A percentile compares a stretch with the other conserved stretches of the same genome.
These are phyloP conservation scores for Abramis brama DNA, from an alignment of 2,113 vertebrate genomes.

Conservation along the genomic window DNA sequence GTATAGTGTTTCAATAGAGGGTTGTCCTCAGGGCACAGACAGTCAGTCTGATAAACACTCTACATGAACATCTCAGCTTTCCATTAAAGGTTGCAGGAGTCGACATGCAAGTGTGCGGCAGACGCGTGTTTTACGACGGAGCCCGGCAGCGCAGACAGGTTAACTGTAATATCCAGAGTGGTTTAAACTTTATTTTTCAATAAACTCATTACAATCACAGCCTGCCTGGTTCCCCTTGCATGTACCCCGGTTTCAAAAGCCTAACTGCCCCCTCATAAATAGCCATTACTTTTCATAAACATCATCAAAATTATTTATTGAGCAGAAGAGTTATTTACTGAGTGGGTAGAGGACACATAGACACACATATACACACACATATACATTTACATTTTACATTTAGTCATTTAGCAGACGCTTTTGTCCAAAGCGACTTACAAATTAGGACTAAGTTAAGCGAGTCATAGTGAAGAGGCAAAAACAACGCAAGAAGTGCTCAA, in stretches of 20 bases:
- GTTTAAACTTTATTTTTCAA: slow-evolving; percentile 75
- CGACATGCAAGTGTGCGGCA: slow-evolving; percentile 58
- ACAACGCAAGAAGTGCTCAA: too few relatives aligned
- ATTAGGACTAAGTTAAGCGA: too few relatives aligned
- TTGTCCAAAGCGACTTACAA: too few relatives aligned
- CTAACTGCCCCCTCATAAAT: slow-evolving; percentile 70
- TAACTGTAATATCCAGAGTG: slow-evolving; percentile 71
- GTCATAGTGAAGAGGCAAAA: too few relatives aligned
- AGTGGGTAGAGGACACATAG: slow-evolving; percentile 80
- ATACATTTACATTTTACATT: too few relatives aligned
- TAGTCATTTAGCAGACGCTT: too few relatives aligned
- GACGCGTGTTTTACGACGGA: slow-evolving; percentile 64
- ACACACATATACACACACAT: slow-evolving; percentile 57
- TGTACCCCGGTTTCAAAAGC: slow-evolving; percentile 65
- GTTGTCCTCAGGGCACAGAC: slow-evolving; percentile 66
- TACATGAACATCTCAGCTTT: slow-evolving; percentile 51
- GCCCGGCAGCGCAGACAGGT: slow-evolving; percentile 66
- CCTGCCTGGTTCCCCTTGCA: slow-evolving; percentile 60
- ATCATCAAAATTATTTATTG: slow-evolving; percentile 89
- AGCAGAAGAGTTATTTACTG: slow-evolving; percentile 52
- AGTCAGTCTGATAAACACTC: slow-evolving; percentile 72
- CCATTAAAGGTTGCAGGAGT: slow-evolving; percentile 57
- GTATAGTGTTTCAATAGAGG: slow-evolving; percentile 61
- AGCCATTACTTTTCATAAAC: slow-evolving; percentile 89
- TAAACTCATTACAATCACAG: slow-evolving; percentile 72